These are phyloP conservation scores for Megathymus violae DNA, from an alignment of 1,140 invertebrate species.

Conservation along the genomic window DNA sequence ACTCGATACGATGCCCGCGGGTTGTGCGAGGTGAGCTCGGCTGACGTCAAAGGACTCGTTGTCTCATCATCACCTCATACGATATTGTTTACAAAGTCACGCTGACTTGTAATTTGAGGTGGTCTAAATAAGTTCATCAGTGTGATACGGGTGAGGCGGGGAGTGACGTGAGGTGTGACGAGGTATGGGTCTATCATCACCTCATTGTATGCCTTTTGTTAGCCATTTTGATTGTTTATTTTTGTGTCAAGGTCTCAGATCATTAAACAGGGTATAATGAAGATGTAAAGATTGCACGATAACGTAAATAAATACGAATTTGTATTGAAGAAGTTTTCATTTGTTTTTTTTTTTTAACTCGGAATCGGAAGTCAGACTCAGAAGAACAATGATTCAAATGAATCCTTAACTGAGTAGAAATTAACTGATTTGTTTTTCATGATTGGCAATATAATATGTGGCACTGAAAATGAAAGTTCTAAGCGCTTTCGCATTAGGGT, in stretches of 20 bases:
- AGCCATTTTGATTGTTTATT: not conserved
- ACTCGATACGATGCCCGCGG: not conserved
- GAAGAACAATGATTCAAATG: too few species aligned
- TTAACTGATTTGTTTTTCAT: too few species aligned
- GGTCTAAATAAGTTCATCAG: slow-evolving; percentile 23
- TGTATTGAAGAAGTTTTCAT: too few species aligned
- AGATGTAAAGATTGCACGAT: not conserved
- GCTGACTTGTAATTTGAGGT: slow-evolving; percentile 5
- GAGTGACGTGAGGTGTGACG: not conserved
- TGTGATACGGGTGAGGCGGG: slow-evolving; percentile 5
- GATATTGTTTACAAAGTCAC: not conserved
- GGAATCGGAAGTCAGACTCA: too few species aligned
- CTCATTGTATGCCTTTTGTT: slow-evolving; percentile 6
- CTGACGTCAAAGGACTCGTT: slow-evolving; percentile 5
- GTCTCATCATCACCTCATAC: not conserved
- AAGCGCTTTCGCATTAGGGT: too few species aligned
- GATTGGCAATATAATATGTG: too few species aligned
- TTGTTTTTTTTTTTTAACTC: too few species aligned
- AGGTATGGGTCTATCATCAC: slow-evolving; percentile 2
- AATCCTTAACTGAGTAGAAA: too few species aligned
- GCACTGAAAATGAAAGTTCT: too few species aligned
- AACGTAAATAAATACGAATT: too few species aligned
- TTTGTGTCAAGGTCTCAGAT: not conserved
- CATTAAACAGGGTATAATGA: not conserved
- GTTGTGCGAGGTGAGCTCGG: not conserved